Evolutionary conservation across 2,888 invertebrate species (phyloP).

Genomic region (Pollenia angustigena): DNA sequence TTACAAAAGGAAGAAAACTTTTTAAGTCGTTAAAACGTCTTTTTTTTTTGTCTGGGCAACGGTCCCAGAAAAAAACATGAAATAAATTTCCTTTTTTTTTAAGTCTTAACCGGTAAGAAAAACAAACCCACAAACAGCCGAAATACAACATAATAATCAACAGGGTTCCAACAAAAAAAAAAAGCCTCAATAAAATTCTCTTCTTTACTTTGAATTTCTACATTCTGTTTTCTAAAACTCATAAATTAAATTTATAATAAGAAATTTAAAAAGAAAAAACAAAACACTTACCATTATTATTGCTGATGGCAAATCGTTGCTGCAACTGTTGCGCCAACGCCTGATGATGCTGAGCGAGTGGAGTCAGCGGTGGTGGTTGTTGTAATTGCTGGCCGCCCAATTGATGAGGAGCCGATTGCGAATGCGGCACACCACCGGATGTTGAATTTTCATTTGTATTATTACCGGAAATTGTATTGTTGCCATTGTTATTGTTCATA

Average conservation of each 20-base stretch:
- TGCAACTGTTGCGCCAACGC: constrained; percentile 87
- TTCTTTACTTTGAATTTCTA: background rate
- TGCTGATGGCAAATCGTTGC: constrained; percentile 86
- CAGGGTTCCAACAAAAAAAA: background rate
- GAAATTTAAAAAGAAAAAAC: constrained; percentile 2
- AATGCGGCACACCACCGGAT: constrained; percentile 82
- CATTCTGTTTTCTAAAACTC: no score
- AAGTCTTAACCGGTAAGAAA: background rate
- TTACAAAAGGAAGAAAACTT: constrained; percentile 25
- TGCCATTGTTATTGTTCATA: constrained; percentile 73
- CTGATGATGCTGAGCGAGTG: constrained; percentile 87
- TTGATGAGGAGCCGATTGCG: constrained; percentile 84
- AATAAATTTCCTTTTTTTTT: background rate
- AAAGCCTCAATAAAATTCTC: background rate
- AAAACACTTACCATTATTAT: constrained; percentile 83
- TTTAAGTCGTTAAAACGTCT: constrained; percentile 29
- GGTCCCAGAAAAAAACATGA: background rate
- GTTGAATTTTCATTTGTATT: constrained; percentile 64
- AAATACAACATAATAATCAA: background rate
- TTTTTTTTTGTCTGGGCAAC: constrained; percentile 19
- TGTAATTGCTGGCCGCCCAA: constrained; percentile 75
- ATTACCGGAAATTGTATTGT: constrained; percentile 53
- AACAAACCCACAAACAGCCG: background rate
- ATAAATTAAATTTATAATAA: background rate
- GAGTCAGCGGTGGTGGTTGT: constrained; percentile 82